phyloP scores from a whole-genome alignment of 1,140 invertebrate genomes.

The Eupristina koningsbergeri region DNA sequence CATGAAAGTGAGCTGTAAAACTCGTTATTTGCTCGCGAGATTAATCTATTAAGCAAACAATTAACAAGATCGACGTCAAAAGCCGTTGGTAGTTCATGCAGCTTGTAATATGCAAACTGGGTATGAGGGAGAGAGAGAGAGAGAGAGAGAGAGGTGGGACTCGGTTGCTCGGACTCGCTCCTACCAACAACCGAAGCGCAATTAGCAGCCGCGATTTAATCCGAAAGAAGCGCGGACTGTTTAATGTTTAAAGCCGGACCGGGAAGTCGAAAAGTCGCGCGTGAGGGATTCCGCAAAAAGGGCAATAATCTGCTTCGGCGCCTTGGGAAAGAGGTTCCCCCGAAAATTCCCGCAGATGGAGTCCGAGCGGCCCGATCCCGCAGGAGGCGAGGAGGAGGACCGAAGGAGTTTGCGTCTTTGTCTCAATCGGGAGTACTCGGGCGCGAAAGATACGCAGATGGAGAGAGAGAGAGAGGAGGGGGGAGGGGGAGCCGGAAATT shows the following conservation, averaged over 20 bases:
- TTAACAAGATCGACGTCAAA: background rate
- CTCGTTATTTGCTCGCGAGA: background rate
- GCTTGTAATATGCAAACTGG: background rate
- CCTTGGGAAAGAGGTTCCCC: background rate
- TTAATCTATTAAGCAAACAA: background rate
- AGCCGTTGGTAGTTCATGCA: background rate
- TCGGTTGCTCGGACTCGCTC: no score
- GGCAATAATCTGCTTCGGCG: background rate
- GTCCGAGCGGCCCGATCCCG: background rate
- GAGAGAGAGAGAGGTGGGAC: no score
- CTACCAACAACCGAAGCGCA: background rate
- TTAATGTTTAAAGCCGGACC: background rate
- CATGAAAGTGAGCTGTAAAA: background rate
- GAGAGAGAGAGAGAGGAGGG: slow-evolving; percentile 49
- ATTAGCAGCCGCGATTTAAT: background rate
- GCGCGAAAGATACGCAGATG: slow-evolving; percentile 50
- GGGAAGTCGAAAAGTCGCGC: background rate
- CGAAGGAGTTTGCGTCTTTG: slow-evolving; percentile 54
- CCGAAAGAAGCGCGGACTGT: background rate
- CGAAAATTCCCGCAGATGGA: background rate
- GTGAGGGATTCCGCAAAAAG: background rate
- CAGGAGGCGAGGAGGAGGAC: background rate
- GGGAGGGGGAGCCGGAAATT: slow-evolving; percentile 64
- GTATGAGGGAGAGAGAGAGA: no score
- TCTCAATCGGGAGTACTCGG: slow-evolving; percentile 52